phyloP scores from a whole-genome alignment of 2,113 vertebrate species.

The Myrmecophaga tridactyla region DNA sequence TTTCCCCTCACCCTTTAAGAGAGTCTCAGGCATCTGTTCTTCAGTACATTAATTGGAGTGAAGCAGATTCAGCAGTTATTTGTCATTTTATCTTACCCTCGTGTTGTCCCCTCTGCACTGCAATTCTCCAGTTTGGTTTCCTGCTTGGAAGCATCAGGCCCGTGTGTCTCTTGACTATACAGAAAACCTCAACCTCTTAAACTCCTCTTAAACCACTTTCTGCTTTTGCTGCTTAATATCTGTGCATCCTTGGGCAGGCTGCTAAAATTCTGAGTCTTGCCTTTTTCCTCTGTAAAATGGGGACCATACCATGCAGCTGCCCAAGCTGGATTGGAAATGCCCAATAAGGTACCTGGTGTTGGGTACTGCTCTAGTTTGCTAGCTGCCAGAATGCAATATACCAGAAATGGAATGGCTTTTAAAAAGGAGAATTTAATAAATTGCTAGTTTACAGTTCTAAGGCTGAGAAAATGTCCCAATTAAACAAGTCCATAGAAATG shows the following conservation, averaged over 20 bases:
- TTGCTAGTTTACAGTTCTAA: too few relatives aligned
- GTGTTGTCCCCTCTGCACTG: rapidly evolving
- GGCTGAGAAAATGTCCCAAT: too few relatives aligned
- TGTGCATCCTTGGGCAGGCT: too few relatives aligned
- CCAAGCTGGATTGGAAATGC: not conserved
- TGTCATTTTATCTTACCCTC: not conserved
- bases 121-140: not conserved
- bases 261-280: not conserved
- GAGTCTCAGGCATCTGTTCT: not conserved
- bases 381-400: too few relatives aligned
- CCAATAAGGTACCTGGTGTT: not conserved
- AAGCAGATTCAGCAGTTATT: not conserved
- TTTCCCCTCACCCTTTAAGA: not conserved
- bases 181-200: not conserved
- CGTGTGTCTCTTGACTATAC: rapidly evolving
- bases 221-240: not conserved
- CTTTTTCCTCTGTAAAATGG: not conserved
- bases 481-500: too few relatives aligned
- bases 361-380: too few relatives aligned
- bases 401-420: too few relatives aligned
- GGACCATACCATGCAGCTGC: not conserved
- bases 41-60: not conserved
- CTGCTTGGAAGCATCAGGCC: not conserved
- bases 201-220: not conserved
- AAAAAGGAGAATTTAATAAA: too few relatives aligned